Conservation (phyloP, 2,888 invertebrate species). For the Mimumesa dahlbomi region DNA sequence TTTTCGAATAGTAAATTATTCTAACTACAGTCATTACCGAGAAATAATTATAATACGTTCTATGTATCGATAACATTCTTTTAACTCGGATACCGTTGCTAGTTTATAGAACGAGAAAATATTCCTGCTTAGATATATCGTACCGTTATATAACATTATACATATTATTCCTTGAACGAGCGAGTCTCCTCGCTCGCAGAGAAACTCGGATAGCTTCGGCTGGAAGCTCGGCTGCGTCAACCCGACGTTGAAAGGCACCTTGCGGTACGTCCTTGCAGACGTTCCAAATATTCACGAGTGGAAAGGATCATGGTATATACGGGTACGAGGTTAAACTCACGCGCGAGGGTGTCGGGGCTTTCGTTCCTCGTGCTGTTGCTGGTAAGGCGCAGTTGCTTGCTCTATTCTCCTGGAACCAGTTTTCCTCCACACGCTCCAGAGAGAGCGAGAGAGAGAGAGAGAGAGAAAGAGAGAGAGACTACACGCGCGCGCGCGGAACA, state of each 20-base stretch:
- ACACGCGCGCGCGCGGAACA: conserved; percentile 8
- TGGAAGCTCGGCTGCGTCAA: conserved; percentile 18
- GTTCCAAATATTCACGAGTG: conserved; percentile 66
- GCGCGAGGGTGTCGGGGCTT: conserved; percentile 70
- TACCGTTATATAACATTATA: conserved; percentile 6
- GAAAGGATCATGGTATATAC: conserved; percentile 59
- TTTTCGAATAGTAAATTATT: not conserved
- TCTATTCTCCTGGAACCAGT: conserved; percentile 80
- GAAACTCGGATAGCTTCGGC: conserved; percentile 21
- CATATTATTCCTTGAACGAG: not conserved
- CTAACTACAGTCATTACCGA: too few relatives aligned
- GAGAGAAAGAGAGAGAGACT: conserved; percentile 36
- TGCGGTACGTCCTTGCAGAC: conserved; percentile 53
- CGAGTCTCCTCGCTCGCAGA: not conserved
- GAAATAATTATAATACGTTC: too few relatives aligned
- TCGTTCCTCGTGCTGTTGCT: conserved; percentile 65
- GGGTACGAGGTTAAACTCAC: conserved; percentile 61
- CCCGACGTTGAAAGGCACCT: conserved; percentile 51
- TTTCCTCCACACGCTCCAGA: conserved; percentile 72
- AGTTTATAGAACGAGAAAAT: too few relatives aligned
- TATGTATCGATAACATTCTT: too few relatives aligned
- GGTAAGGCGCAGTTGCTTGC: conserved; percentile 70
- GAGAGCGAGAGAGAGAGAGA: conserved; percentile 38
- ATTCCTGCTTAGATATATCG: too few relatives aligned
- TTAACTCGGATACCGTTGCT: too few relatives aligned